A percentile compares a stretch with the other conserved stretches of the same genome.
Conservation (phyloP, 2,113 vertebrate species). For the Eidolon helvum region DNA sequence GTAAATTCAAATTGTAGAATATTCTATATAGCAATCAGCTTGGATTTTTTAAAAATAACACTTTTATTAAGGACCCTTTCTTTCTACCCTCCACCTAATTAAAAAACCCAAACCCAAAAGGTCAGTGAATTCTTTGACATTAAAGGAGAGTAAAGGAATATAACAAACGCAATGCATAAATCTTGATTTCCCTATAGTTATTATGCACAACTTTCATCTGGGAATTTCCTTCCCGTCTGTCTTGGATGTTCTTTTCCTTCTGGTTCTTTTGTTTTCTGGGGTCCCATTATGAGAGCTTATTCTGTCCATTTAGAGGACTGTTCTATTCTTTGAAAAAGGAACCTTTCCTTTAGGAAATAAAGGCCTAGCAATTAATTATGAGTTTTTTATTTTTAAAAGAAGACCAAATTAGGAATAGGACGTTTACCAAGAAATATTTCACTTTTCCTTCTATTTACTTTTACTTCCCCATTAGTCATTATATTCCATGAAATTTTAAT, state of each 20-base stretch:
- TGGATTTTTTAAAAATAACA: neutral
- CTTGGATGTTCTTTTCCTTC: neutral
- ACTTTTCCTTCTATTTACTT: neutral
- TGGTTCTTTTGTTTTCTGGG: neutral
- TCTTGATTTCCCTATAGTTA: neutral
- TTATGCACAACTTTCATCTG: neutral
- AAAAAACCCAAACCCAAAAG: neutral
- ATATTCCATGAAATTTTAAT: neutral
- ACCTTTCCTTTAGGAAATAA: constrained; percentile 21
- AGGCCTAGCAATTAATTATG: neutral
- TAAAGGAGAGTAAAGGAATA: neutral
- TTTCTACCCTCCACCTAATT: too few species aligned
- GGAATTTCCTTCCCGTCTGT: neutral
- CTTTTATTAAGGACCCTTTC: neutral
- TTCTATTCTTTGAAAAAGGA: neutral
- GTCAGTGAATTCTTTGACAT: neutral
- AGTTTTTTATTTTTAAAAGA: neutral
- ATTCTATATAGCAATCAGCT: neutral
- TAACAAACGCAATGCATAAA: neutral
- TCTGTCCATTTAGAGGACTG: neutral
- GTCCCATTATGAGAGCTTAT: neutral
- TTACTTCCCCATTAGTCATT: neutral
- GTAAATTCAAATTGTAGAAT: neutral
- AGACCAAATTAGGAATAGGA: neutral
- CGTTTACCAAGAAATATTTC: neutral